Conservation (phyloP, 2,113 vertebrate genomes). For the Cygnus buccinator region DNA sequence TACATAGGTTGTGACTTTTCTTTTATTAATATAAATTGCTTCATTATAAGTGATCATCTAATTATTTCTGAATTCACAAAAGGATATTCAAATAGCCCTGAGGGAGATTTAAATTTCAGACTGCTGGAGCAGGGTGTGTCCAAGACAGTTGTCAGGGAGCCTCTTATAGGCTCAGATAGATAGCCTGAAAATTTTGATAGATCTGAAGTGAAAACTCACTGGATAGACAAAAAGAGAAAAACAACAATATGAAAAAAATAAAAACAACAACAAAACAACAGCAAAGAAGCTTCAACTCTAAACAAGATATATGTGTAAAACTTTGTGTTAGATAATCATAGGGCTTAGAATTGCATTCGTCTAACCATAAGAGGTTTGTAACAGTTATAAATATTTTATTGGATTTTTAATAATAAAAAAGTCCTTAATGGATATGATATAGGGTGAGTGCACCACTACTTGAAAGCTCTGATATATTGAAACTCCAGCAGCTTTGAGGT, state of each 20-base stretch:
- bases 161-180: neutral
- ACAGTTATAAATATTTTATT: slow-evolving; percentile 79
- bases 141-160: slow-evolving; percentile 29
- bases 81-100: slow-evolving; percentile 57
- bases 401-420: slow-evolving; percentile 75
- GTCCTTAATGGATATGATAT: slow-evolving; percentile 71
- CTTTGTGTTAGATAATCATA: slow-evolving; percentile 53
- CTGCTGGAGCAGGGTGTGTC: neutral
- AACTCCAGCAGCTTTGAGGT: slow-evolving; percentile 68
- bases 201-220: slow-evolving; percentile 40
- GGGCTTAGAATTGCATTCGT: slow-evolving; percentile 63
- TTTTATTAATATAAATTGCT: slow-evolving; percentile 72
- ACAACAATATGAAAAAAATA: neutral
- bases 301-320: slow-evolving; percentile 36
- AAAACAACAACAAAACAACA: neutral
- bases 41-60: slow-evolving; percentile 72
- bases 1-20: slow-evolving; percentile 49
- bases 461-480: slow-evolving; percentile 69
- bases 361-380: slow-evolving; percentile 65
- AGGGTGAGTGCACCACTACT: slow-evolving; percentile 30
- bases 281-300: neutral
- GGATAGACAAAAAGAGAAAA: neutral
- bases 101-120: slow-evolving; percentile 58
- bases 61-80: slow-evolving; percentile 75
- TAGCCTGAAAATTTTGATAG: neutral